Evolutionary conservation across 2,113 vertebrate species (phyloP).

Genomic region (Platichthys flesus): DNA sequence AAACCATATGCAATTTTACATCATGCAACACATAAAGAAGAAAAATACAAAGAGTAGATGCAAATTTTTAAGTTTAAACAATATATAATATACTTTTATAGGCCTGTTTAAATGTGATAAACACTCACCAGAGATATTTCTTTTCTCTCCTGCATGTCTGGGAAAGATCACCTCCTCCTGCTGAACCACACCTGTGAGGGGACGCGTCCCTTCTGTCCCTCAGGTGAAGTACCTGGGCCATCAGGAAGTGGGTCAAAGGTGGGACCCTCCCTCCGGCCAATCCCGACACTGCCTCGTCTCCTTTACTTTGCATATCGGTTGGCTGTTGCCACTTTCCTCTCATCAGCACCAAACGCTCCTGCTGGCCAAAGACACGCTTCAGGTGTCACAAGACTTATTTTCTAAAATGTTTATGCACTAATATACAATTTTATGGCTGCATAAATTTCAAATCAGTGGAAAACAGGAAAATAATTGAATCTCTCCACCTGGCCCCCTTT

Average conservation of each 20-base stretch:
- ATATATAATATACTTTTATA: too few species aligned
- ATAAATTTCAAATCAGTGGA: too few species aligned
- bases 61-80: too few species aligned
- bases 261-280: conserved; percentile 39
- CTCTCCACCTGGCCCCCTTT: too few species aligned
- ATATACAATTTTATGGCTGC: too few species aligned
- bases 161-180: conserved; percentile 22
- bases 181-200: conserved; percentile 20
- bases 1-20: too few species aligned
- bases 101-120: too few species aligned
- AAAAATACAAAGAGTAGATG: too few species aligned
- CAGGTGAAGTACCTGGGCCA: conserved; percentile 42
- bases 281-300: not conserved
- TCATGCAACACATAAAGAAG: too few species aligned
- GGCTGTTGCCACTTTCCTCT: not conserved
- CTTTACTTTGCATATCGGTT: conserved; percentile 55
- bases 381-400: too few species aligned
- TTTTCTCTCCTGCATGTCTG: conserved; percentile 70
- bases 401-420: too few species aligned
- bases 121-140: conserved; percentile 78
- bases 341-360: conserved; percentile 4
- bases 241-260: conserved; percentile 51
- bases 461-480: too few species aligned
- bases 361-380: not conserved
- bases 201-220: not conserved